Conservation (phyloP, 2,888 invertebrate species). For the Apantesis nais region DNA sequence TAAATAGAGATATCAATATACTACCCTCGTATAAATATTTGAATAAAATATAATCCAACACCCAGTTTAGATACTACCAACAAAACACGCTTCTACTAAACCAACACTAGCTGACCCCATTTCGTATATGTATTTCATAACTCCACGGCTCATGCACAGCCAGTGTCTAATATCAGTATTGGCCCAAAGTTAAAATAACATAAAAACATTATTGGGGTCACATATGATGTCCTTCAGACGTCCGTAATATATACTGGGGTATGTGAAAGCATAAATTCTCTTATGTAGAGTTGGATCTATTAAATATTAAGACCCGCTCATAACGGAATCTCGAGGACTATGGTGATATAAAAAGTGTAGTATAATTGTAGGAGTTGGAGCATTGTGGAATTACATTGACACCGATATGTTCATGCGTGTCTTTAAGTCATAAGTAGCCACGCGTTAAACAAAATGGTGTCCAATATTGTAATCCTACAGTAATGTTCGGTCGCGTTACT, state of each 20-base stretch:
- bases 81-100: constrained; percentile 29
- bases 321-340: constrained; percentile 9
- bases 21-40: constrained; percentile 22
- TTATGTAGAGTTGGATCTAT: constrained; percentile 29
- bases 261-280: constrained; percentile 36
- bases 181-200: constrained; percentile 45
- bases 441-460: neutral
- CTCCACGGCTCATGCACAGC: constrained; percentile 28
- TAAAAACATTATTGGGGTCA: constrained; percentile 48
- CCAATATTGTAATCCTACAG: neutral
- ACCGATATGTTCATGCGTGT: neutral
- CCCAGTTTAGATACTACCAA: constrained; percentile 21
- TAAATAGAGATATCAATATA: constrained; percentile 16
- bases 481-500: too few species aligned
- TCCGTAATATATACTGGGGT: constrained; percentile 26
- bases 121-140: constrained; percentile 22
- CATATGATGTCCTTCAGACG: constrained; percentile 44
- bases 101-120: constrained; percentile 29
- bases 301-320: constrained; percentile 28
- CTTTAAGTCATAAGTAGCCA: neutral
- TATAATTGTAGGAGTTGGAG: neutral
- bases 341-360: constrained; percentile 10
- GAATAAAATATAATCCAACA: constrained; percentile 40
- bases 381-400: neutral
- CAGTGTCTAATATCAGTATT: constrained; percentile 30